Conservation (phyloP, 2,797 vertebrate genomes). For the Echiichthys vipera region DNA sequence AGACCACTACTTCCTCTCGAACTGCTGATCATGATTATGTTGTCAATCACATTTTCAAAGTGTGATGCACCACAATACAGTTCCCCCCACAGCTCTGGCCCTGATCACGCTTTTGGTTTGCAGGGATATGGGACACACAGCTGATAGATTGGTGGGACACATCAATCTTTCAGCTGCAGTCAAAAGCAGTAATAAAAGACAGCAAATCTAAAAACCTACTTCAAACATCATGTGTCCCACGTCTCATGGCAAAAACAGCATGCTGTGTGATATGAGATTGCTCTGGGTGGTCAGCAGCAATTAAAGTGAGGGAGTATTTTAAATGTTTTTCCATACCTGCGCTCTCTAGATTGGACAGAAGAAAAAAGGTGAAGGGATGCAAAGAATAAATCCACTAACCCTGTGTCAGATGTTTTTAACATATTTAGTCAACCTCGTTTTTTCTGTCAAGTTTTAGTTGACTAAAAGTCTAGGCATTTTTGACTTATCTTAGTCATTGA, state of each 20-base stretch:
- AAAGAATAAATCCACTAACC: rapidly evolving
- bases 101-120: slow-evolving; percentile 1
- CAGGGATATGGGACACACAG: neutral
- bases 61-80: neutral
- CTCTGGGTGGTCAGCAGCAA: too few relatives aligned
- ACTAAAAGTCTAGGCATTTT: too few relatives aligned
- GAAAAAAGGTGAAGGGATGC: neutral
- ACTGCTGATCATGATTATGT: neutral
- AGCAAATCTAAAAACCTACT: neutral
- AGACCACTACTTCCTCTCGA: neutral
- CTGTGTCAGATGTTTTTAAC: too few relatives aligned
- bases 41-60: neutral
- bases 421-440: too few relatives aligned
- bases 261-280: neutral
- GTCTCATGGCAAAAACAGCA: neutral
- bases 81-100: neutral
- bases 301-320: neutral
- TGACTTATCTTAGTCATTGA: too few relatives aligned
- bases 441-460: too few relatives aligned
- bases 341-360: neutral
- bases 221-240: neutral
- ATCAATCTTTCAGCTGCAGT: neutral
- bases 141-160: neutral
- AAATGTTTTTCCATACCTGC: neutral
- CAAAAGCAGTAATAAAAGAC: neutral